Base-by-base conservation (phyloP, 2,888 invertebrate genomes). In the Dichetophora obliterata region DNA sequence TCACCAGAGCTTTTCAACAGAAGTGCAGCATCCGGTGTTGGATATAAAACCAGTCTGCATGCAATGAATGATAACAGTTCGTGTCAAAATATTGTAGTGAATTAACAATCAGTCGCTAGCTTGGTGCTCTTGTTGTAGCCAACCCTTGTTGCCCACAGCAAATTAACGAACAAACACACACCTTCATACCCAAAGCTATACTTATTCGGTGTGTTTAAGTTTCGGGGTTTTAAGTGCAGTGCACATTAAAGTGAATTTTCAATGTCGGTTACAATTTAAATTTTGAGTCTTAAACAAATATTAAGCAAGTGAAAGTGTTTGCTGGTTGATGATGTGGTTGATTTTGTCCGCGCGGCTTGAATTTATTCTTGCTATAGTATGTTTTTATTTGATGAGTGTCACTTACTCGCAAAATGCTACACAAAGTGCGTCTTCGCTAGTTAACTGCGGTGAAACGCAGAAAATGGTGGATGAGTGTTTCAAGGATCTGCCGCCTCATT, bases 401-500 rank as follows among this genome's bases (percentile, higher is more conserved):
- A 78, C 75, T n/a, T 78, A 77, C 65, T 75, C 77, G 14, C 76
- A 76, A 43, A 63, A 75, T 57, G 78, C 72, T 22, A 73, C 77
- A n/a, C 37, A 22, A 66, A n/a, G 24, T 16, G 57, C 54, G 43
- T 19, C 31, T 16, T 63, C 54, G 43, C 48, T 72, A 63, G 50
- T 63, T 22, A 79, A 83, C 43, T 89, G 89, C 69, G 89, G 88
- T 48, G 85, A 84, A 75, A 85, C 85, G 3, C 82, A 87, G 68
- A 84, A 84, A 74, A 87, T 89, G 85, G 85, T 87, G 0, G 86
- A 88, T 59, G 86, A 86, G 77, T 89, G 89, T 76, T 89, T 89
- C 75, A 86, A 86, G 81, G 86, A 89, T 81, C 78, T 89, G 52
- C 87, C 88, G 3, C 85, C 87, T 5, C 87, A 88, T 78, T 77